These are phyloP conservation scores for Parazoanthus atlanticus DNA, from an alignment of 92 coral and sea anemone genomes.

Conservation along the genomic window DNA sequence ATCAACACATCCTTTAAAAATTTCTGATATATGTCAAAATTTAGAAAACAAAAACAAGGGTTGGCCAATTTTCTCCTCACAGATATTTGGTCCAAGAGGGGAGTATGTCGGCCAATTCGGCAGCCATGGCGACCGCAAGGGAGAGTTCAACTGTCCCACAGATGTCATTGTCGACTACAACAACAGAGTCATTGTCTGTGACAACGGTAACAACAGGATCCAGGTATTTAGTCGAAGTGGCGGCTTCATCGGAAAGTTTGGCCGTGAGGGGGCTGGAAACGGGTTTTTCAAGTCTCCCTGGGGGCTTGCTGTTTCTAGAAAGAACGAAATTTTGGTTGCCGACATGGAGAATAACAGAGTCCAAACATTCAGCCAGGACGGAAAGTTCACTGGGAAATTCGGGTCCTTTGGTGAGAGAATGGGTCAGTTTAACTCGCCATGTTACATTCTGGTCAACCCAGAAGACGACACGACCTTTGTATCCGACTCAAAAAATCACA, in stretches of 20 bases:
- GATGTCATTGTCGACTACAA: constrained; percentile 89
- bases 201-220: constrained; percentile 93
- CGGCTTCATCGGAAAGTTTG: constrained; percentile 95
- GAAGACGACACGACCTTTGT: constrained; percentile 88
- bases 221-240: constrained; percentile 91
- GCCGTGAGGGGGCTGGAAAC: constrained; percentile 96
- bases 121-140: constrained; percentile 94
- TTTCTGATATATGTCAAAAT: too few species aligned
- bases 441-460: constrained; percentile 80
- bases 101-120: constrained; percentile 89
- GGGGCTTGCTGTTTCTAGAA: constrained; percentile 91
- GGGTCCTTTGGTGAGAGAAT: constrained; percentile 87
- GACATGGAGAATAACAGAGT: constrained; percentile 98
- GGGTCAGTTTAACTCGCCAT: constrained; percentile 92
- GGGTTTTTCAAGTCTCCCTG: constrained; percentile 98
- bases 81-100: constrained; percentile 86
- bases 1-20: too few species aligned
- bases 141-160: constrained; percentile 98
- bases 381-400: constrained; percentile 86
- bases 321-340: constrained; percentile 88
- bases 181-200: constrained; percentile 91
- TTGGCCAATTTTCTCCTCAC: not conserved
- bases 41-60: too few species aligned
- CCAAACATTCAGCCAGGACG: constrained; percentile 88
- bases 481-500: constrained; percentile 96